Percentiles rank a stretch among this genome's conserved stretches.
These are phyloP conservation scores for Augochlorella aurata DNA, from an alignment of 2,888 invertebrate genomes.

Conservation along the genomic window DNA sequence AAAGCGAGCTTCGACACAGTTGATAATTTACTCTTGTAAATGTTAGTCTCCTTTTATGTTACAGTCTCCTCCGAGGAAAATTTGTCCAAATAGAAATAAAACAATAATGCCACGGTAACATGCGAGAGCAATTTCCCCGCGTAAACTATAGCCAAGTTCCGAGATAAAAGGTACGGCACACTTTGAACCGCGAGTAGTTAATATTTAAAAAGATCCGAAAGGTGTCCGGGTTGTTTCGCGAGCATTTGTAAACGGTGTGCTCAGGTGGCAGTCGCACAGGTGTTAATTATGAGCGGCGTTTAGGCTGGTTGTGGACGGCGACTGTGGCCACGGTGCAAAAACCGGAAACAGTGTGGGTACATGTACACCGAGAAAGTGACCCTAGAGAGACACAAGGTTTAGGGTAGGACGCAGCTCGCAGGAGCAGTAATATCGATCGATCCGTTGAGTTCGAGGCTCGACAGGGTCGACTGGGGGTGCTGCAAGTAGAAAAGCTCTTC, in stretches of 20 bases:
- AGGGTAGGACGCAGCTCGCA: constrained; percentile 72
- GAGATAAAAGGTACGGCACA: too few species aligned
- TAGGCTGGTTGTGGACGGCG: neutral
- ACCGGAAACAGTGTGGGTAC: neutral
- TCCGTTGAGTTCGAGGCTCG: constrained; percentile 70
- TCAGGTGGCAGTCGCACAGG: neutral
- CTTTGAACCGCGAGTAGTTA: too few species aligned
- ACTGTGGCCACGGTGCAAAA: neutral
- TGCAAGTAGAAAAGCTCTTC: constrained; percentile 64
- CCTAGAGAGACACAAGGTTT: constrained; percentile 46
- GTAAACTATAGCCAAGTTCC: too few species aligned
- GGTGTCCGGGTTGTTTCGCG: neutral
- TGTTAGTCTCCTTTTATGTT: too few species aligned
- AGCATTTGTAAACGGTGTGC: neutral
- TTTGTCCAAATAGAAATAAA: too few species aligned
- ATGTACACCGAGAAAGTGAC: constrained; percentile 37
- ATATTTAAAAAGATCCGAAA: too few species aligned
- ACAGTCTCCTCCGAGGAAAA: too few species aligned
- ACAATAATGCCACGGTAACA: too few species aligned
- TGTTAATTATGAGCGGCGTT: neutral
- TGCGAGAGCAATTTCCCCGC: too few species aligned
- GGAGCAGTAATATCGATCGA: constrained; percentile 81
- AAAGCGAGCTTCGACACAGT: too few species aligned
- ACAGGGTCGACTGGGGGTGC: constrained; percentile 61
- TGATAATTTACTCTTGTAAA: too few species aligned